phyloP scores from a whole-genome alignment of 2,888 invertebrate genomes.

The Patella depressa region DNA sequence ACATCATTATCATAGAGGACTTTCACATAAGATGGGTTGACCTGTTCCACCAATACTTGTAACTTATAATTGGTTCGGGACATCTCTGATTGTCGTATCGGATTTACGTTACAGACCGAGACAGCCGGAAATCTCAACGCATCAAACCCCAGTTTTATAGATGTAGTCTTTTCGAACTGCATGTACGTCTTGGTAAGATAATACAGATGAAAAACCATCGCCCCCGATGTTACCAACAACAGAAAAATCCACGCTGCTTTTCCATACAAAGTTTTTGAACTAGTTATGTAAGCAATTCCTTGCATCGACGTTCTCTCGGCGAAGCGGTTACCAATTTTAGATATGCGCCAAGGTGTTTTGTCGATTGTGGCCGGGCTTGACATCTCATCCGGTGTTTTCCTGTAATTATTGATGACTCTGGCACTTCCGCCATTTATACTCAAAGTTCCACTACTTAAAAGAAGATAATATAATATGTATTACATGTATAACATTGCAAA shows the following conservation, averaged over 20 bases:
- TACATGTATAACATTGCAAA: too few species aligned
- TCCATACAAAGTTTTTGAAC: conserved; percentile 38
- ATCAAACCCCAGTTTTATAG: conserved; percentile 28
- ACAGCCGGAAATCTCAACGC: conserved; percentile 35
- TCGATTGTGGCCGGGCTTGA: too few species aligned
- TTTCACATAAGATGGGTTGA: not conserved
- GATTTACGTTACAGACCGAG: conserved; percentile 38
- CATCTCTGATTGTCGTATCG: conserved; percentile 23
- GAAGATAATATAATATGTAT: too few species aligned
- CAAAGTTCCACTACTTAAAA: too few species aligned
- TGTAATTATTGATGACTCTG: too few species aligned
- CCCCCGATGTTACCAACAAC: conserved; percentile 34
- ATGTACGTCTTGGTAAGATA: conserved; percentile 41
- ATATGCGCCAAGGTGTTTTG: too few species aligned
- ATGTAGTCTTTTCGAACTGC: conserved; percentile 40
- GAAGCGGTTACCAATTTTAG: conserved; percentile 29
- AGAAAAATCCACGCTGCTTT: conserved; percentile 45
- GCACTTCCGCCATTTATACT: too few species aligned
- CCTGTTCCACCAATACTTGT: not conserved
- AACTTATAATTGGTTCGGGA: conserved; percentile 14
- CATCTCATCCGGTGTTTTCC: too few species aligned
- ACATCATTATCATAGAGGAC: too few species aligned
- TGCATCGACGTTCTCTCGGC: conserved; percentile 56
- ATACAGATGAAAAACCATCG: conserved; percentile 45
- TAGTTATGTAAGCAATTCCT: conserved; percentile 49